These are phyloP conservation scores for Ochotona curzoniae DNA, from an alignment of 2,113 vertebrate species.

Conservation along the genomic window DNA sequence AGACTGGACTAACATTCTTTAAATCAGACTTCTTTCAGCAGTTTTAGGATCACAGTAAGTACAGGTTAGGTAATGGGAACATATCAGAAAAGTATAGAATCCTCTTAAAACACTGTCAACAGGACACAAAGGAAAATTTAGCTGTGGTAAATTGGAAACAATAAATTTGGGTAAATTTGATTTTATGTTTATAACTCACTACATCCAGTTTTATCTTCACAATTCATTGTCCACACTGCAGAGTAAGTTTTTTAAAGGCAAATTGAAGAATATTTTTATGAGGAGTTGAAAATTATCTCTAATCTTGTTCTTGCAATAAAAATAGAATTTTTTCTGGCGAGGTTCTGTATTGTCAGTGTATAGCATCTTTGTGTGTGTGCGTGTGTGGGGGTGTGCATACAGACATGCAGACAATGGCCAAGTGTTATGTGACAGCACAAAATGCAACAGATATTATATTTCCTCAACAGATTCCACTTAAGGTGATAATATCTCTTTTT, in stretches of 20 bases:
- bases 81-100: background rate
- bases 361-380: background rate
- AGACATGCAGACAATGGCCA: background rate
- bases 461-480: background rate
- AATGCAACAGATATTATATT: background rate
- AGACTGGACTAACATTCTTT: background rate
- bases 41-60: constrained; percentile 24
- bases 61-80: constrained; percentile 29
- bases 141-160: constrained; percentile 1
- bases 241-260: background rate
- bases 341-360: background rate
- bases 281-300: background rate
- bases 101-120: background rate
- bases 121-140: background rate
- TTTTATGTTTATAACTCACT: constrained; percentile 10
- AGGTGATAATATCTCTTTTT: constrained; percentile 31
- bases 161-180: background rate
- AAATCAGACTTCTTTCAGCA: background rate
- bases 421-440: background rate
- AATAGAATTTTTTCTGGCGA: constrained; percentile 19
- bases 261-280: background rate
- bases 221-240: background rate
- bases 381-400: too few relatives aligned
- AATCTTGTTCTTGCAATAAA: background rate
- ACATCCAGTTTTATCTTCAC: background rate